These are phyloP conservation scores for Himalopsyche kuldschensis DNA, from an alignment of 2,888 invertebrate genomes.

Conservation along the genomic window DNA sequence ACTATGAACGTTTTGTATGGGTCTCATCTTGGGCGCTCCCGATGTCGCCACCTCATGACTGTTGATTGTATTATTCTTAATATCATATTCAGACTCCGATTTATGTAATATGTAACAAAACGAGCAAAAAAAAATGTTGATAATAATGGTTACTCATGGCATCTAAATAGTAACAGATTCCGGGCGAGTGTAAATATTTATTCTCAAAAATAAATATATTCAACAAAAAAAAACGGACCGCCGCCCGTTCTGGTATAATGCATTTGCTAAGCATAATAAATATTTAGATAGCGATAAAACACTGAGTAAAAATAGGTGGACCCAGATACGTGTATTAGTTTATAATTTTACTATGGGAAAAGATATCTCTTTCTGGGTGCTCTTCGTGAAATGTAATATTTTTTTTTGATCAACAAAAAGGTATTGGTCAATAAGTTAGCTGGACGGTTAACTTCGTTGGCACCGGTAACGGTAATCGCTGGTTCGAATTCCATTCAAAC, in stretches of 20 bases:
- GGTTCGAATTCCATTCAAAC: no score
- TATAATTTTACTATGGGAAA: neutral
- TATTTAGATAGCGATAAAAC: neutral
- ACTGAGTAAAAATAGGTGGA: neutral
- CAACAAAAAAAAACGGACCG: neutral
- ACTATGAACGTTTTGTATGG: no score
- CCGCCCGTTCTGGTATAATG: neutral
- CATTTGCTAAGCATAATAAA: neutral
- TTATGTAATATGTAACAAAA: neutral
- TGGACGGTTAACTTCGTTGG: no score
- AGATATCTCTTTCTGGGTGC: neutral
- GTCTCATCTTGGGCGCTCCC: no score
- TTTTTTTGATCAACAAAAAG: no score
- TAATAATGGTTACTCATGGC: neutral
- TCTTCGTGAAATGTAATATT: neutral
- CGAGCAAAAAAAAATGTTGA: neutral
- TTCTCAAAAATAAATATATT: neutral
- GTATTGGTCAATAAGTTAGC: no score
- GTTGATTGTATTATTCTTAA: no score
- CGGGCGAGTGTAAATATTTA: neutral
- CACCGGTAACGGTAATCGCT: no score
- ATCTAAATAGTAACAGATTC: neutral
- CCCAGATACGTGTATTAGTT: neutral
- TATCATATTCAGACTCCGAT: no score
- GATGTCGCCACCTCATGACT: no score